Percentiles rank a stretch among this genome's conserved stretches.
These are phyloP conservation scores for Dromiciops gliroides DNA, from an alignment of 2,113 vertebrate genomes.

Conservation along the genomic window DNA sequence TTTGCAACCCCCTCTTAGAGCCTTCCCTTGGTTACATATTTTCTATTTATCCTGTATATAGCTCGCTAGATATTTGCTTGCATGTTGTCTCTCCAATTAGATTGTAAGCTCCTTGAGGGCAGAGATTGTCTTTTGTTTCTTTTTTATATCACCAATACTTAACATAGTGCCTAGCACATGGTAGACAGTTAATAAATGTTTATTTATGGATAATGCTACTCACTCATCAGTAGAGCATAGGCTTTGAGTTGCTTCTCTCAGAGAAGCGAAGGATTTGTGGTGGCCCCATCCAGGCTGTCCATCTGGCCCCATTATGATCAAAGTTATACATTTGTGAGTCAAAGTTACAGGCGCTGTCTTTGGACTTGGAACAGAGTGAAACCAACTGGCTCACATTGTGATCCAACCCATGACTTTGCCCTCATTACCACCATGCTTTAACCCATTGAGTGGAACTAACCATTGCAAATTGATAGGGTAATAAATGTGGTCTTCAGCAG, in stretches of 20 bases:
- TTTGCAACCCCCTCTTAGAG: neutral
- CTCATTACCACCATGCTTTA: constrained; percentile 65
- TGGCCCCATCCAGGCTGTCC: neutral
- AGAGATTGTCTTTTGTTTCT: neutral
- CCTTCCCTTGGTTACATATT: neutral
- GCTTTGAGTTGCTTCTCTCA: neutral
- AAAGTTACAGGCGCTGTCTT: constrained; percentile 58
- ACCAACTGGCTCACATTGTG: constrained; percentile 72
- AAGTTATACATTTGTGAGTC: constrained; percentile 61
- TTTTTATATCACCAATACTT: neutral
- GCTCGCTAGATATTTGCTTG: neutral
- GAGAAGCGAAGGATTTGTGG: neutral
- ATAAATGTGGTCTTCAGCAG: constrained; percentile 61
- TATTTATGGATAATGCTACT: neutral
- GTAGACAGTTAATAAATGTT: neutral
- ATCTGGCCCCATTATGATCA: constrained; percentile 16
- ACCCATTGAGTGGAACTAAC: constrained; percentile 64
- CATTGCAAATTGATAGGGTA: constrained; percentile 54
- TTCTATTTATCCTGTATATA: neutral
- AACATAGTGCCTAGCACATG: neutral
- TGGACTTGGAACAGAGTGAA: constrained; percentile 69
- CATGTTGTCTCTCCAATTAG: neutral
- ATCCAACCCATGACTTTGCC: constrained; percentile 73
- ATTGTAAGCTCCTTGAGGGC: neutral
- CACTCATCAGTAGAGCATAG: neutral